phyloP scores from a whole-genome alignment of 2,888 invertebrate genomes.

The Trissolcus brochymenae region DNA sequence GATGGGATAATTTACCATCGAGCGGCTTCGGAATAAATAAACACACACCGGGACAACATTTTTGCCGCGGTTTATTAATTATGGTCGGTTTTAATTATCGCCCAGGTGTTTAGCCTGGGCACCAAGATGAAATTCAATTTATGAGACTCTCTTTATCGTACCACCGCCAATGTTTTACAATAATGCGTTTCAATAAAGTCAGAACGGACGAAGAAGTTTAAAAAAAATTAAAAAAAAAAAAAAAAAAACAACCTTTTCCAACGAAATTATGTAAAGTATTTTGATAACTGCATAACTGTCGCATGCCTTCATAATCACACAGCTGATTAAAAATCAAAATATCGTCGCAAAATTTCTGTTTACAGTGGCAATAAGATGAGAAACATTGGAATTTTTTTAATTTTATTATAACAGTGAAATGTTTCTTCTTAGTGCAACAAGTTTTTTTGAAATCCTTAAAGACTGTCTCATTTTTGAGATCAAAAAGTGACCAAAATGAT shows the following conservation, averaged over 20 bases:
- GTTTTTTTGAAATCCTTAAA: no score
- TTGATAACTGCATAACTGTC: no score
- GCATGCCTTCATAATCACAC: no score
- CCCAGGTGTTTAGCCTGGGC: conserved; percentile 25
- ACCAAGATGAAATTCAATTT: conserved; percentile 43
- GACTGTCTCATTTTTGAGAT: no score
- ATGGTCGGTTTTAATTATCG: conserved; percentile 48
- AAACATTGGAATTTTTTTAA: not conserved
- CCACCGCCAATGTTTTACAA: not conserved
- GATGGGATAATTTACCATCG: conserved; percentile 44
- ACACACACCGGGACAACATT: conserved; percentile 40
- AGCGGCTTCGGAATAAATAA: conserved; percentile 47
- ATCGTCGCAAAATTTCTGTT: no score
- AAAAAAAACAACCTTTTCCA: no score
- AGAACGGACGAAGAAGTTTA: not conserved
- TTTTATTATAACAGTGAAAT: not conserved
- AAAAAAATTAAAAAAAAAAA: no score
- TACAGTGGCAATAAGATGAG: not conserved
- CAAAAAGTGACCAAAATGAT: no score
- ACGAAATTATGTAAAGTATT: not conserved
- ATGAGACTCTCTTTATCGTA: conserved; percentile 11
- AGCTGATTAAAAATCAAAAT: no score
- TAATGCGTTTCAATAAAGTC: not conserved
- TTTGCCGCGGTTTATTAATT: conserved; percentile 48
- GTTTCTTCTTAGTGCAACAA: no score